Percentiles rank a stretch among this genome's conserved stretches.
Evolutionary conservation across 2,797 vertebrate species (phyloP).

Genomic region (Astyanax mexicanus): DNA sequence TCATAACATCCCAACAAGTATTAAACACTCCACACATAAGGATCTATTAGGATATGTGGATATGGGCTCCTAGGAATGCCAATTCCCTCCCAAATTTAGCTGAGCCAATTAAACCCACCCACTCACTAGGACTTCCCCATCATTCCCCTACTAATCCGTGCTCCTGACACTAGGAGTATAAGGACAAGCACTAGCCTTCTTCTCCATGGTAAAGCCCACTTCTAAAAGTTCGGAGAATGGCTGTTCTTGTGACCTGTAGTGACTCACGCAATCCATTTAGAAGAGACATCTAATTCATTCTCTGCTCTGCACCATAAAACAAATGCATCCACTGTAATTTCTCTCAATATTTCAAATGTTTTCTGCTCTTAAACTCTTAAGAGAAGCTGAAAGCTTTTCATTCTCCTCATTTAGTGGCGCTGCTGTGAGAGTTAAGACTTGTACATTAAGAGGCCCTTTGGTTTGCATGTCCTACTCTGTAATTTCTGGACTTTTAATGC

Average conservation of each 20-base stretch:
- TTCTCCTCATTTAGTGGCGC: slow-evolving; percentile 17
- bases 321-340: slow-evolving; percentile 12
- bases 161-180: too few relatives aligned
- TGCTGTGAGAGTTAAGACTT: not conserved
- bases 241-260: not conserved
- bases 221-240: not conserved
- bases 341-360: slow-evolving; percentile 10
- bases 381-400: slow-evolving; percentile 32
- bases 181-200: too few relatives aligned
- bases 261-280: slow-evolving; percentile 8
- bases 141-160: too few relatives aligned
- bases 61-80: too few relatives aligned
- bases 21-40: slow-evolving; percentile 40
- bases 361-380: not conserved
- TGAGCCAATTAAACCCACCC: too few relatives aligned
- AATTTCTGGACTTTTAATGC: not conserved
- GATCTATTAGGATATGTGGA: not conserved
- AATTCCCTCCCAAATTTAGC: too few relatives aligned
- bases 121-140: too few relatives aligned
- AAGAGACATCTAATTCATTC: slow-evolving; percentile 11
- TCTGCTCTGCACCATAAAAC: slow-evolving; percentile 4
- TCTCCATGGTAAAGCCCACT: not conserved
- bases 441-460: not conserved
- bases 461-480: not conserved
- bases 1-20: slow-evolving; percentile 57